Base-by-base conservation (phyloP, 2,797 vertebrate species). In the Phoebastria nigripes region DNA sequence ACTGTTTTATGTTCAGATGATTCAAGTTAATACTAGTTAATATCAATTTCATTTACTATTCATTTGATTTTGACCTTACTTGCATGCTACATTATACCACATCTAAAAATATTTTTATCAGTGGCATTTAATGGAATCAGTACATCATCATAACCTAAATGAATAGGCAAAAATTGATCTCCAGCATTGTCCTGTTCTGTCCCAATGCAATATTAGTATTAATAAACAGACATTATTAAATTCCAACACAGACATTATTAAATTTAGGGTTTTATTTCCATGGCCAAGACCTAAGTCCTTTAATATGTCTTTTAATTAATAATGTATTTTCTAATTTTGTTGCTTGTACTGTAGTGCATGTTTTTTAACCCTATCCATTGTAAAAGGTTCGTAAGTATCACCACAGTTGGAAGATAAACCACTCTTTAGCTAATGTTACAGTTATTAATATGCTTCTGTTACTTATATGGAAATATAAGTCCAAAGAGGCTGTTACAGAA, bases 181-280 rank as follows among this genome's bases (percentile, higher is more conserved):
- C 35, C 21, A 58, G 24, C 51, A 37, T 28, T 79, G 46, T 52
- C 70, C 22, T 52, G 62, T 81, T 82, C 73, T 73, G 42, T 79
- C 51, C 71, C 46, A 73, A 52, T 91, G 58, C 58, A 93, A 51
- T 82, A 84, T 70, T 51, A 55, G 31, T 86, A 82, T 79, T 89
- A 87, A 96, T 94, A 94, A 82, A 80, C 37, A 87, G 44, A 49
- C 8, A 54, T 94, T 92, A 94, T 87, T 97, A 89, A 92, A 90
- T 82, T 90, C 51, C 55, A 85, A 56, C 22, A 51, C 6, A 59
- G 44, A 39, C 49, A 51, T 93, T 86, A 91, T 78, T 93, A 74
- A 70, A 87, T 95, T 31, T 83, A 71, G 42, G 15, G 8, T 9
- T 67, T 93, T 87, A 85, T 77, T 91, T 93, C 52, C 31, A 71